phyloP scores from a whole-genome alignment of 2,113 vertebrate species.

The Acrocephalus kingi region DNA sequence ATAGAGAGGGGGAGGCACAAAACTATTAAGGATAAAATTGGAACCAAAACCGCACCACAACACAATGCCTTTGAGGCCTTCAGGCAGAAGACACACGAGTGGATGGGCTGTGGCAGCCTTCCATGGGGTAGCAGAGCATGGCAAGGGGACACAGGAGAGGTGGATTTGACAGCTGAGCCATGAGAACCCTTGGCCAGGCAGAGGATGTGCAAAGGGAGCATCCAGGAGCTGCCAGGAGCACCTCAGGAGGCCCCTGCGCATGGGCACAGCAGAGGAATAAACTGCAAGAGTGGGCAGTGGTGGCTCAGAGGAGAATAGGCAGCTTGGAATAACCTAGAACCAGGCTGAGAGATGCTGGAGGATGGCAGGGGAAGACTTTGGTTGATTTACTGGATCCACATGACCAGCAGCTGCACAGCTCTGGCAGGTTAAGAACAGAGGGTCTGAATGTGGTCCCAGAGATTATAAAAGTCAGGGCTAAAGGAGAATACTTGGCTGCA shows the following conservation, averaged over 20 bases:
- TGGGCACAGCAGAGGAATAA: neutral
- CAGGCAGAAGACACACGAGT: neutral
- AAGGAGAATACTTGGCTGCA: neutral
- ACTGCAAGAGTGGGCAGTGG: neutral
- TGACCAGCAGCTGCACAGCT: neutral
- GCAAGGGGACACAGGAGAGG: neutral
- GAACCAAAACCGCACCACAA: too few species aligned
- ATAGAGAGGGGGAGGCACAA: too few species aligned
- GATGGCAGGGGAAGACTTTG: neutral
- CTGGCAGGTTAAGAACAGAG: neutral
- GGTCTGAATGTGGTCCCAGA: neutral
- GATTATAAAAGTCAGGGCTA: neutral
- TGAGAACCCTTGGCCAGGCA: neutral
- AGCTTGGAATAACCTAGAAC: neutral
- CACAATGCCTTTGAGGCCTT: neutral
- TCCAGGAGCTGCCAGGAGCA: neutral
- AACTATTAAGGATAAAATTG: too few species aligned
- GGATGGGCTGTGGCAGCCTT: neutral
- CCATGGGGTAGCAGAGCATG: neutral
- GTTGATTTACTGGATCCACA: neutral
- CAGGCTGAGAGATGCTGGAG: neutral
- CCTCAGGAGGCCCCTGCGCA: fast-evolving
- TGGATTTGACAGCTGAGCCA: fast-evolving
- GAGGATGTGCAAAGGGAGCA: neutral
- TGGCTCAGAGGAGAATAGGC: neutral